These are phyloP conservation scores for Procambarus clarkii DNA, from an alignment of 1,140 invertebrate species.

Conservation along the genomic window DNA sequence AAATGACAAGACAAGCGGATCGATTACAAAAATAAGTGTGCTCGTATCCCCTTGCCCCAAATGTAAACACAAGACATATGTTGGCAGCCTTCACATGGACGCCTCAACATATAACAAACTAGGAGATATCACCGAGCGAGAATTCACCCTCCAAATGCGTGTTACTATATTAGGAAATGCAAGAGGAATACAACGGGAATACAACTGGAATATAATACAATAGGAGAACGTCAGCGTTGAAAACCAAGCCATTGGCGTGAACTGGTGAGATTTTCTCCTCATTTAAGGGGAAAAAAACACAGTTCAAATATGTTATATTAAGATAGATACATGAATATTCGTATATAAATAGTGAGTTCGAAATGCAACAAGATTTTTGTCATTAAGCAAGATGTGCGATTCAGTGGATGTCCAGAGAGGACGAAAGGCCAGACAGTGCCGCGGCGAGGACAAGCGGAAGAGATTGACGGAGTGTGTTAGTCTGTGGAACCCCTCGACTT, in stretches of 20 bases:
- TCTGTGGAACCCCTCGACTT: background rate
- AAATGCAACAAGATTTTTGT: background rate
- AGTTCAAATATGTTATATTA: background rate
- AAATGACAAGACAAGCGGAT: background rate
- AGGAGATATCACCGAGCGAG: background rate
- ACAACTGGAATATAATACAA: background rate
- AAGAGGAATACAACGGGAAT: background rate
- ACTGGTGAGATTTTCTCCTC: too few species aligned
- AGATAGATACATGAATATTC: background rate
- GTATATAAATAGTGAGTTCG: background rate
- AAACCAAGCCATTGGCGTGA: background rate
- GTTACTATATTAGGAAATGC: background rate
- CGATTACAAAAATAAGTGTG: background rate
- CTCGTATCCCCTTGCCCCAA: background rate
- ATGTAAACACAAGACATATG: background rate
- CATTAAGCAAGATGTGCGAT: background rate
- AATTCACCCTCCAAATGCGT: background rate
- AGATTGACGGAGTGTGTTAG: background rate
- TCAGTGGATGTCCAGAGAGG: background rate
- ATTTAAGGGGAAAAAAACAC: background rate
- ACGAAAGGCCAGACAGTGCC: background rate
- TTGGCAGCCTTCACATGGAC: background rate
- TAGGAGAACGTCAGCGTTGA: background rate
- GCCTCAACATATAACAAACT: background rate
- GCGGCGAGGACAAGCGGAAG: background rate